Evolutionary conservation across 2,888 invertebrate species (phyloP), one percentile per base, ranked within the genome.

Genomic region (Brenthis hecate): DNA sequence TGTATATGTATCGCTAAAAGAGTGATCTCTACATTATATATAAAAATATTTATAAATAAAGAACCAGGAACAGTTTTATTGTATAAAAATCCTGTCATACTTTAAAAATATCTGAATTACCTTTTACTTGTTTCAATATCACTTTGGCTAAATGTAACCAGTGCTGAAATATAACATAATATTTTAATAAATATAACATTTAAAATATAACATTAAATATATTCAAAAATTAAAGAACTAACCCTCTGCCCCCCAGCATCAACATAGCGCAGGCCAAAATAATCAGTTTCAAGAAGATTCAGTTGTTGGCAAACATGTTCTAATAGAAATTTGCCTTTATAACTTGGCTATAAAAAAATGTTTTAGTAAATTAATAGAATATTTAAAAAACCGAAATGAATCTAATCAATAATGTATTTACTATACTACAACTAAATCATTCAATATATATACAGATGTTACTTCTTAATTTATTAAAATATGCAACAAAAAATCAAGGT

Each of bases 91-190:
- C 36, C 36, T 36, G 6, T 56, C 14, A 56, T 56, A 13, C 43
- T 56, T 16, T n/a, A 43, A 19, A 47, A 56, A 62, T 56, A 78
- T 85, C 54, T 43, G 28, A 56, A 16, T 87, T 90, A 97, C 98
- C 96, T 96, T 97, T 98, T 50, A 98, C 96, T 95, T 98, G 98
- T 87, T 98, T 98, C 77, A 96, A 91, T 85, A 98, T 96, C 76
- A 97, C 95, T 92, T 98, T 98, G 71, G 96, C 96, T 87, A 97
- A 93, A 91, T 98, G 98, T 82, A 98, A 91, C 98, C 98, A 98
- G 91, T 98, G 98, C 98, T 98, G 93, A 80, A 95, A 95, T 83
- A 76, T 70, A 77, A 73, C 43, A 65, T 61, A 32, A 57, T 60
- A 47, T 43, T 51, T 67, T 63, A 64, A 47, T 47, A n/a, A 64